These are phyloP conservation scores for Trachelus iudaicus DNA, from an alignment of 2,888 invertebrate genomes.

Conservation along the genomic window DNA sequence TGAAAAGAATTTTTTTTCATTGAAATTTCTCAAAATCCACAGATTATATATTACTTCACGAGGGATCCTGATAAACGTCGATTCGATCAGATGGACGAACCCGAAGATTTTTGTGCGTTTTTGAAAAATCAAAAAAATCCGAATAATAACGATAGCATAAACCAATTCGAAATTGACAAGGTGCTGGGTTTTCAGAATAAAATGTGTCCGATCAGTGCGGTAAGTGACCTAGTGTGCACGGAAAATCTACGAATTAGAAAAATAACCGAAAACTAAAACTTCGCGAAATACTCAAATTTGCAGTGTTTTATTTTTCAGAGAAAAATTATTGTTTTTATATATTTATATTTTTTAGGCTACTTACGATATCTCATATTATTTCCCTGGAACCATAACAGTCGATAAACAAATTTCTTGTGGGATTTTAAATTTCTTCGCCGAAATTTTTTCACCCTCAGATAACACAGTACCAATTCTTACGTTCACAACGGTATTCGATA, in stretches of 20 bases:
- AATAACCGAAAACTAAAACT: too few species aligned
- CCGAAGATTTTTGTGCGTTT: not conserved
- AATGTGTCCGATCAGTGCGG: not conserved
- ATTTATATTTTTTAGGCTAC: too few species aligned
- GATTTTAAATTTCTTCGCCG: not conserved
- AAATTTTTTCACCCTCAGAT: not conserved
- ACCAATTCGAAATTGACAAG: not conserved
- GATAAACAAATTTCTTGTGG: not conserved
- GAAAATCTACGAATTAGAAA: too few species aligned
- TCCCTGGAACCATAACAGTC: not conserved
- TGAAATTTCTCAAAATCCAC: not conserved
- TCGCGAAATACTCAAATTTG: too few species aligned
- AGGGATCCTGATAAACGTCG: not conserved
- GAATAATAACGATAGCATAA: too few species aligned
- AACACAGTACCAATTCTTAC: too few species aligned
- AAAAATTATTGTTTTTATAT: too few species aligned
- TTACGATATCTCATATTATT: too few species aligned
- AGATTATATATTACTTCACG: constrained; percentile 4
- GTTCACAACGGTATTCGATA: too few species aligned
- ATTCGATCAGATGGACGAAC: not conserved
- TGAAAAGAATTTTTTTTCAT: too few species aligned
- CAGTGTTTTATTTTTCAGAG: too few species aligned
- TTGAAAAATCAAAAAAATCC: not conserved
- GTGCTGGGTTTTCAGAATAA: not conserved
- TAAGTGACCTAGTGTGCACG: not conserved